Evolutionary conservation across 2,113 vertebrate genomes (phyloP), one percentile per base, ranked within the genome.

Genomic region (Bufo gargarizans): DNA sequence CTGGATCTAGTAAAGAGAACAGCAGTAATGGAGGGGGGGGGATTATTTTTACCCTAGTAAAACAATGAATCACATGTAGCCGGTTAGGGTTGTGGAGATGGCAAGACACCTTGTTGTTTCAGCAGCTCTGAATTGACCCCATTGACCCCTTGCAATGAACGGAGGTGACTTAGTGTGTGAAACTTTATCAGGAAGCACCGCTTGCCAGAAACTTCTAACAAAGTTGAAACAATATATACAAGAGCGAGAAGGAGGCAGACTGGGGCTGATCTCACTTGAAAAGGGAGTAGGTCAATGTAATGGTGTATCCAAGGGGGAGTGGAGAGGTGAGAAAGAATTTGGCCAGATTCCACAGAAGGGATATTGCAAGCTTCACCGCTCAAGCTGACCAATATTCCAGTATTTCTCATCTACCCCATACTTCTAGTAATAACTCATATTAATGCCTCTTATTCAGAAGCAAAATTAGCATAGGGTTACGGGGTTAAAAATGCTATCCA

Each of bases 51-150:
- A 71, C 55, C 43, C 22, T 22, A 56, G 71, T 43, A 63, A 83
- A 77, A 84, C 56, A 63, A 17, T 67, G 10, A 16, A 58, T 81
- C 16, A 81, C 59, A 55, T 81, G 77, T 3, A 72, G 63, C 13
- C 74, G 53, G 78, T 81, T 81, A 19, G 47, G 56, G 47, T 49
- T 69, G 58, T 12, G 81, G 12, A 77, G 82, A 78, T 69, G 59
- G 87, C 47, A 88, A 50, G 69, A 67, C 74, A 88, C 81, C 81
- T 69, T 89, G 87, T 89, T 89, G 81, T 89, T 89, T 89, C 72
- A 89, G 81, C 87, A 89, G 81, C 61, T 65, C 71, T 45, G 74
- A 55, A 84, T 89, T 89, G 82, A 89, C 87, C 76, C 59, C 50
- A 14, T 47, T 78, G 74, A 89, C 87, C 81, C 19, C 72, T 63